Conservation (phyloP, 1,140 invertebrate genomes). For the Eumaeus atala region DNA sequence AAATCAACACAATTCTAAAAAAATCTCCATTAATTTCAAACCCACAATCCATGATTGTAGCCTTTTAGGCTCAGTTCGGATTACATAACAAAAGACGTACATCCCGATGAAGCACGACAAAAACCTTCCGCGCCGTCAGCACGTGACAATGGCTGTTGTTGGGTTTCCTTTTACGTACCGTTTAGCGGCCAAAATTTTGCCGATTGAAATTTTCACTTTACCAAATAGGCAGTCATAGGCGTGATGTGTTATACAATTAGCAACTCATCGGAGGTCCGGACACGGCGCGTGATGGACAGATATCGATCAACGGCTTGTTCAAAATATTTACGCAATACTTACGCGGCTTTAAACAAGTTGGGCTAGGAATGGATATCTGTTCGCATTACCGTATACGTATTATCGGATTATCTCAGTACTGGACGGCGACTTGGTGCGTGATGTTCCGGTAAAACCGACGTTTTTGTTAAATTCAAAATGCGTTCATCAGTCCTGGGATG, state of each 20-base stretch:
- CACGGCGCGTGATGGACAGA: constrained; percentile 2
- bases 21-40: no score
- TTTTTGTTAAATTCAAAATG: no score
- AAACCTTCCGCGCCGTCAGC: background rate
- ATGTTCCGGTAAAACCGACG: no score
- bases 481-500: no score
- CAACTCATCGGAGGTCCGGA: constrained; percentile 11
- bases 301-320: background rate
- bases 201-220: background rate
- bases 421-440: no score
- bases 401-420: background rate
- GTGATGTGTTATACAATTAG: constrained; percentile 13
- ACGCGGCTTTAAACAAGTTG: background rate
- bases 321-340: background rate
- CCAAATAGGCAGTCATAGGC: background rate
- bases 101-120: background rate
- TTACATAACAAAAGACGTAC: background rate
- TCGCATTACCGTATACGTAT: background rate
- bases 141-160: background rate
- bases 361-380: background rate
- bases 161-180: constrained; percentile 1
- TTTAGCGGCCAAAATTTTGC: background rate
- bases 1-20: no score
- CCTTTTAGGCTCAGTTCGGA: background rate
- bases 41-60: no score